phyloP scores from a whole-genome alignment of 2,797 vertebrate species.

The Onychomys arenicola region DNA sequence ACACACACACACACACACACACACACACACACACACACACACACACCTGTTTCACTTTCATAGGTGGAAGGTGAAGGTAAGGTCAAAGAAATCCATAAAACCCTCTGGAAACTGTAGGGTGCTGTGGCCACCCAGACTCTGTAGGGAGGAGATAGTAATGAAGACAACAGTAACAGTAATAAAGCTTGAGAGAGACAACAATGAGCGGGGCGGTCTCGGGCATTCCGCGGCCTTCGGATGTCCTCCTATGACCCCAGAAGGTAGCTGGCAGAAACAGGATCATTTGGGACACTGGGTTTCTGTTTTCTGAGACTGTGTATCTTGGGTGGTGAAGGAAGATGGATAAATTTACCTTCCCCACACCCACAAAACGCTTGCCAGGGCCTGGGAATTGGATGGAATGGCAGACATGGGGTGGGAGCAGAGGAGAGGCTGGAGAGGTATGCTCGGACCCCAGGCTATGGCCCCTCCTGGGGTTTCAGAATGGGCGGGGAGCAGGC shows the following conservation, averaged over 20 bases:
- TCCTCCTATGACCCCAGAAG: neutral
- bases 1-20: neutral
- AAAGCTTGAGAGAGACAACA: neutral
- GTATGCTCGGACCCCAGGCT: neutral
- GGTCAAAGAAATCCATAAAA: neutral
- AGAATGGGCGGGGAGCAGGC: neutral
- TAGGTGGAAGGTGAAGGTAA: neutral
- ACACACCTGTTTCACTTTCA: neutral
- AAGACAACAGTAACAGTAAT: neutral
- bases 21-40: too few species aligned
- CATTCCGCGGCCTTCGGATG: accelerated
- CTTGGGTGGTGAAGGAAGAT: neutral
- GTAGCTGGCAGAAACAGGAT: neutral
- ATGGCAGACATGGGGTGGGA: neutral
- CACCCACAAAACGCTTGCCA: neutral
- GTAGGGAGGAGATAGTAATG: too few species aligned
- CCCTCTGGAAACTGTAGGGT: neutral
- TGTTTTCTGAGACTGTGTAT: conserved; percentile 20
- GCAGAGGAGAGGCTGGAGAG: neutral
- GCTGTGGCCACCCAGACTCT: neutral
- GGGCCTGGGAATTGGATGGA: neutral
- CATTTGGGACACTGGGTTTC: neutral
- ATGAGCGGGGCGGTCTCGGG: neutral
- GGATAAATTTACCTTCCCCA: conserved; percentile 11
- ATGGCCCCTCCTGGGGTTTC: neutral